Conservation (phyloP, 30 jellyfish, hydroid and myxozoan species). For the Nemopilema nomurai region DNA sequence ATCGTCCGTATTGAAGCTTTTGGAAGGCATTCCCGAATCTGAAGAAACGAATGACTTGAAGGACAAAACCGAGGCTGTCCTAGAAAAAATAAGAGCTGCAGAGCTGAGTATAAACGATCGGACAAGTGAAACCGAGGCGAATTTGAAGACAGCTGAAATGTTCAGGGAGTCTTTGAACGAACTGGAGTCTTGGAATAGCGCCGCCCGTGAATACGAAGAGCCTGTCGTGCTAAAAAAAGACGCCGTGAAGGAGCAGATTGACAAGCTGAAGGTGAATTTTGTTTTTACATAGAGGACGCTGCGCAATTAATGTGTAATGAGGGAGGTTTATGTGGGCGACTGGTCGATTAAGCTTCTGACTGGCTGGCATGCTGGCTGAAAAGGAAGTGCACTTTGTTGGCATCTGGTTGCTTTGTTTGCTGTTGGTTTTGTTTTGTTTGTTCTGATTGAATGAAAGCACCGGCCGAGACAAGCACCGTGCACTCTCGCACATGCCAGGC, state of each 20-base stretch:
- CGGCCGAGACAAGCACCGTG: not conserved
- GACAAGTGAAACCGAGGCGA: constrained; percentile 49
- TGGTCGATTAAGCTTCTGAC: not conserved
- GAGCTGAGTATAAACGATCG: constrained; percentile 54
- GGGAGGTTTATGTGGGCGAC: too few species aligned
- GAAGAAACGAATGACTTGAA: constrained; percentile 65
- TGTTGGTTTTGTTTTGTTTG: not conserved
- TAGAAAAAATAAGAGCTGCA: constrained; percentile 31
- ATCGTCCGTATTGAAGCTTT: too few species aligned
- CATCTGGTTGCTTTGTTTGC: not conserved
- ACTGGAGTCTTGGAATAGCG: constrained; percentile 84
- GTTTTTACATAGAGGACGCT: not conserved
- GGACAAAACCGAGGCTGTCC: constrained; percentile 56
- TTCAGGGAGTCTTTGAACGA: constrained; percentile 66
- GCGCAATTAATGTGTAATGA: too few species aligned
- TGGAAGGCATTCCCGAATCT: constrained; percentile 50
- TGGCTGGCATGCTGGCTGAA: not conserved
- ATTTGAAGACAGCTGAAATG: constrained; percentile 55
- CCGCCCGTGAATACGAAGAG: constrained; percentile 68
- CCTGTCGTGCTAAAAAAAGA: constrained; percentile 65
- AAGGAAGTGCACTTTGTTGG: not conserved
- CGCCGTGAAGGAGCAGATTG: constrained; percentile 51
- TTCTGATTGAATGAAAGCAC: not conserved
- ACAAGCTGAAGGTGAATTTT: constrained; percentile 71
- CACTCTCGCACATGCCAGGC: not conserved